Base-by-base conservation (phyloP, 2,888 invertebrate species). In the Pseudococcus jackbeardsleyi region DNA sequence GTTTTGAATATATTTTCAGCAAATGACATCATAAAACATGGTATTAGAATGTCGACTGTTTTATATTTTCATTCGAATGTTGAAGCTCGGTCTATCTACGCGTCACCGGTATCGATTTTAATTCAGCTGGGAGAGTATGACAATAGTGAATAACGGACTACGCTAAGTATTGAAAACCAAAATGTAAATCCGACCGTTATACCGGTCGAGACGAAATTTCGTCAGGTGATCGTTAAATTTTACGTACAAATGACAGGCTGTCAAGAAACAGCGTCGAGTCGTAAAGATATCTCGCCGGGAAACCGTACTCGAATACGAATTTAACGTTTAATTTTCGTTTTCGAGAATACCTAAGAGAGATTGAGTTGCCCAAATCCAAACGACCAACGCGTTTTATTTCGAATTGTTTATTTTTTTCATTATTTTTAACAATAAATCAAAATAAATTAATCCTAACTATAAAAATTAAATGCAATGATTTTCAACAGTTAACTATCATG, bases 401-500 rank as follows among this genome's bases (percentile, higher is more conserved):
- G 79, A 82, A 82, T 82, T 46, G 46, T 82, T 82, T 82, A 82
- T 82, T 82, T 82, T 82, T 46, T 82, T 82, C 19, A 42, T 82
- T 46, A 42, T 42, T 33, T 42, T 50, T 85, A 59, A 85, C 85
- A 85, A 85, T 42, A 59, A 85, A 64, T 59, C 50, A 85, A 85
- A 85, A 85, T 54, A 85, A 85, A 59, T 64, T 64, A 64, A 85
- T 85, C 64, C 54, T 64, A 59, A 85, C 54, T 85, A 59, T 59
- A 85, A 85, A 85, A 64, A 59, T 85, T 85, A 85, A 85, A 85
- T 85, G 85, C 85, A 85, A 85, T 85, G 59, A 42, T 82, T 85
- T 85, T 85, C 85, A 64, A 59, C 85, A 64, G 42, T 59, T 42
- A 39, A 85, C 85, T 85, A 85, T 59, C 54, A 85, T 85, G 46